Evolutionary conservation across 2,888 invertebrate species (phyloP).

Genomic region (Druceiella hillmani): DNA sequence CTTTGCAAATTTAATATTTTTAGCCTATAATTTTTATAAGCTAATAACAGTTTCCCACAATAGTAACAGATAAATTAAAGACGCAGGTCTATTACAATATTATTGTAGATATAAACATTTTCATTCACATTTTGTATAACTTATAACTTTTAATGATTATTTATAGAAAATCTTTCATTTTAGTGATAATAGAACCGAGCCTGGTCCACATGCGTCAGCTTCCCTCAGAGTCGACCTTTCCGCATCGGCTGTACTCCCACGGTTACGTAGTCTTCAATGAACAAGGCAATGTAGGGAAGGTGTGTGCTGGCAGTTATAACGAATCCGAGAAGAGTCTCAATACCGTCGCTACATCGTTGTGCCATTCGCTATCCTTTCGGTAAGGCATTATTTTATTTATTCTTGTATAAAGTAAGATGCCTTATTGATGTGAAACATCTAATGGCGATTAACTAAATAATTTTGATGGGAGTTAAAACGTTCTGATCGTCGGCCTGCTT

Average conservation of each 20-base stretch:
- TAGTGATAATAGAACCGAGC: constrained; percentile 72
- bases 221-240: constrained; percentile 62
- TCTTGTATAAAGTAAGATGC: no score
- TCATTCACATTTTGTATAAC: no score
- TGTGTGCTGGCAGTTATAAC: constrained; percentile 76
- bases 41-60: no score
- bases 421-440: no score
- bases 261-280: constrained; percentile 86
- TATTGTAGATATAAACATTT: no score
- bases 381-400: no score
- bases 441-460: no score
- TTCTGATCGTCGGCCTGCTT: not conserved
- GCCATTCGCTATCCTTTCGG: constrained; percentile 72
- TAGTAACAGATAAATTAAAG: no score
- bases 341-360: constrained; percentile 73
- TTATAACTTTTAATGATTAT: constrained; percentile 1
- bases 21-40: no score
- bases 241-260: constrained; percentile 62
- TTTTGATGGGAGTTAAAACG: no score
- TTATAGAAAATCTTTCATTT: constrained; percentile 21
- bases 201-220: constrained; percentile 58
- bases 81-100: no score
- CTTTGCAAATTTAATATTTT: no score
- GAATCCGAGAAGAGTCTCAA: constrained; percentile 54
- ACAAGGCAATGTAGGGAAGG: constrained; percentile 72